phyloP scores from a whole-genome alignment of 2,797 vertebrate species.

The Ambastaia sidthimunki region DNA sequence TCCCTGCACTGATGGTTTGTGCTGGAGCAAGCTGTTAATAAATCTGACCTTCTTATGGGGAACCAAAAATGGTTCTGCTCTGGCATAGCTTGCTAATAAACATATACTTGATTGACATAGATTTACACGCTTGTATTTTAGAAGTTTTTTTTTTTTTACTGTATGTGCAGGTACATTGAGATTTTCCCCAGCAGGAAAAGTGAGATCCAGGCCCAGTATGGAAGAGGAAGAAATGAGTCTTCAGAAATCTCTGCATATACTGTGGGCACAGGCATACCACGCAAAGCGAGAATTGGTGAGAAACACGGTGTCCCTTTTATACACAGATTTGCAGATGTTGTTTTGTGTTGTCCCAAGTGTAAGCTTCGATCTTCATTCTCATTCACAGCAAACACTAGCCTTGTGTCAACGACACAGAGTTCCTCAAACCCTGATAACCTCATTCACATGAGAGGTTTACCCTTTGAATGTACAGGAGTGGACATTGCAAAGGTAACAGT shows the following conservation, averaged over 20 bases:
- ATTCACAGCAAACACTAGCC: constrained; percentile 29
- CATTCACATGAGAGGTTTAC: constrained; percentile 86
- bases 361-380: background rate
- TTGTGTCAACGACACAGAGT: background rate
- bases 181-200: constrained; percentile 84
- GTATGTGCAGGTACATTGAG: constrained; percentile 85
- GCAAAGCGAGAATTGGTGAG: background rate
- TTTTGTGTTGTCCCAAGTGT: background rate
- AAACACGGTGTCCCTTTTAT: background rate
- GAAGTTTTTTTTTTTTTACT: constrained; percentile 15
- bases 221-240: background rate
- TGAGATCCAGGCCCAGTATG: constrained; percentile 67
- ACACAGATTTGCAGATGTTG: background rate
- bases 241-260: background rate
- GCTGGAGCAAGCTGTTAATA: too few relatives aligned
- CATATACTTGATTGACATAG: too few relatives aligned
- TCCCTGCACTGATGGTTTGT: too few relatives aligned
- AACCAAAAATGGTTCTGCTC: too few relatives aligned
- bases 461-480: constrained; percentile 78
- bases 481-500: constrained; percentile 84
- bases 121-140: too few relatives aligned
- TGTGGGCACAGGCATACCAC: background rate
- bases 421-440: constrained; percentile 58
- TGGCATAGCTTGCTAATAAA: too few relatives aligned
- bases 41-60: too few relatives aligned